Base-by-base conservation (phyloP, 2,797 vertebrate genomes). In the Phrynocephalus vlangalii region DNA sequence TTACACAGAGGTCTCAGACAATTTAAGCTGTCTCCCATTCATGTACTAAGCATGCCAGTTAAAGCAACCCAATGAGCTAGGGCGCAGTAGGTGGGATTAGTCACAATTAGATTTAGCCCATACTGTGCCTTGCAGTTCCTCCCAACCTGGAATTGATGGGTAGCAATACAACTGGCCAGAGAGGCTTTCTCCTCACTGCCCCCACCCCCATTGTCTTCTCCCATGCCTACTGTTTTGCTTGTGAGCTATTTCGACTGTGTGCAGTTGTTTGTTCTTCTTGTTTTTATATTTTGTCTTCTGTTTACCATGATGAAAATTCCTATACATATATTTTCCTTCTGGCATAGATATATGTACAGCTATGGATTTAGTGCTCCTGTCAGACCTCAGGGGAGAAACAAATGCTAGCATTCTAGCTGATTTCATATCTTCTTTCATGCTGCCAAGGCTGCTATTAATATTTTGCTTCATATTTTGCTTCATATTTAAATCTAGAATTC, bases 291-390 rank as follows among this genome's bases (percentile, higher is more conserved):
- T 79, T 72, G 67, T 72, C 60, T 50, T 60, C 63, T 80, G 67
- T 72, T 72, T 63, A 48, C 85, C 72, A 4, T 72, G 56, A 86
- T 68, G 38, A 50, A 77, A 93, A 88, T 84, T 90, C 92, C 92
- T 85, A 85, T 89, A 26, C 70, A 94, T 56, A 26, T 92, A 87
- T 85, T 90, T 82, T 87, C 90, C 89, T 88, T 82, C 91, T 93
- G 91, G 85, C 78, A 16, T 85, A 71, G 70, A 38, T 82, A 30
- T 78, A 88, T 44, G 90, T 94, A 52, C 13, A 60, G 73, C 8
- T 38, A 79, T 72, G 72, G 86, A 30, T 91, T 94, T 93, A 91
- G 93, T 93, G 93, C 60, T 33, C 82, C 63, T 72, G 86, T 90
- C 87, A 72, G 86, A 75, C 88, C 66, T 81, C 67, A 82, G 83